Evolutionary conservation across 1,140 invertebrate genomes (phyloP), one percentile per base, ranked within the genome.

Genomic region (Drosophila rhopaloa): DNA sequence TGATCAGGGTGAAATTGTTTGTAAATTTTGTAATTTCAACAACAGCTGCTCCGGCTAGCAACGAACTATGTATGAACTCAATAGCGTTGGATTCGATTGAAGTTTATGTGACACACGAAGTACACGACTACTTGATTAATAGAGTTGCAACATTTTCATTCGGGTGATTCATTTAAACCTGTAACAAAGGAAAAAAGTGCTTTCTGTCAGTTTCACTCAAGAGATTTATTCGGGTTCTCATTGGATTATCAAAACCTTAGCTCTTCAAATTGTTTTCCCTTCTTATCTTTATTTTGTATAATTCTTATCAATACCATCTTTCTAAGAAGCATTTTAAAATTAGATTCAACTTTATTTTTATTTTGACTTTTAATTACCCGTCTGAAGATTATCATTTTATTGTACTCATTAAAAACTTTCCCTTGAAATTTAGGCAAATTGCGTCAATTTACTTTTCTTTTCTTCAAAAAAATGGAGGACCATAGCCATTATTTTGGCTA

Each of bases 51-150:
- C 24, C 24, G 43, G 7, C 2, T 3, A 7, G 8, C 27, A 50
- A 50, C 47, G 4, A 32, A 50, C 37, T 24, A 24, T 24, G 24
- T 35, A 16, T 14, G 6, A 14, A 0, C 8, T 38, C 10, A 27
- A 6, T 27, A n/a, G 29, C 14, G 35, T 16, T 27, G 8, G 4
- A 9, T 37, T 58, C 1, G 14, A n/a, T 41, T 41, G 2, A 5
- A 40, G 24, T n/a, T 53, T 2, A n/a, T 50, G 14, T 48, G 53
- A 47, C 41, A 35, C 10, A 24, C 19, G 16, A n/a, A 8, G 29
- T 32, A 8, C 0, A 44, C 13, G 43, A 24, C 51, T 14, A 32
- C 47, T 76, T 63, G 63, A 62, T 75, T 75, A 56, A 75, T 63
- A 13, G 14, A 40, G 63, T 50, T 38, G 32, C 4, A 44, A 35